phyloP scores from a whole-genome alignment of 2,888 invertebrate genomes.

The Dryocosmus kuriphilus region DNA sequence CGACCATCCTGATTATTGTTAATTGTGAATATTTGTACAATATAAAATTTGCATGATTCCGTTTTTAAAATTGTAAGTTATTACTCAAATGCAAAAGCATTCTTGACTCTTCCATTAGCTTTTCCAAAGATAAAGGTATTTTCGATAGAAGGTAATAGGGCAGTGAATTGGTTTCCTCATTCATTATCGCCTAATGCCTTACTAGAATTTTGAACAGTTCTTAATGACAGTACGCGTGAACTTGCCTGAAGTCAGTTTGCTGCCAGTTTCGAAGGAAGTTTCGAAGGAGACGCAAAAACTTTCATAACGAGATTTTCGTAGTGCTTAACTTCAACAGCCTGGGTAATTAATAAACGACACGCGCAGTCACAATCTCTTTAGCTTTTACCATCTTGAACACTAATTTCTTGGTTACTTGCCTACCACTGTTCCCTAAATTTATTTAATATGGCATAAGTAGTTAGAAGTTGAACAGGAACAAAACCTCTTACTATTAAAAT shows the following conservation, averaged over 20 bases:
- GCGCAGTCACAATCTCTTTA: constrained; percentile 26
- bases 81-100: too few relatives aligned
- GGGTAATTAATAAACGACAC: constrained; percentile 50
- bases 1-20: too few relatives aligned
- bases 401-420: constrained; percentile 47
- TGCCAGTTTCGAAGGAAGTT: constrained; percentile 4
- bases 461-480: not conserved
- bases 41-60: too few relatives aligned
- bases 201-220: constrained; percentile 33
- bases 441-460: not conserved
- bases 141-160: not conserved
- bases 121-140: not conserved
- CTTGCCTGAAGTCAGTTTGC: constrained; percentile 30
- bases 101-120: too few relatives aligned
- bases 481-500: not conserved
- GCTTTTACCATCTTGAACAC: constrained; percentile 36
- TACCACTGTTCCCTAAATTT: constrained; percentile 10
- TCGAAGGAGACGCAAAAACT: constrained; percentile 23
- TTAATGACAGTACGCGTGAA: constrained; percentile 14
- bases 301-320: constrained; percentile 8
- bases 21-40: too few relatives aligned
- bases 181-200: constrained; percentile 13
- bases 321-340: not conserved
- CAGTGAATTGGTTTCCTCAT: not conserved
- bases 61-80: too few relatives aligned